phyloP scores from a whole-genome alignment of 2,113 vertebrate genomes.

The Telmatochromis sp. region DNA sequence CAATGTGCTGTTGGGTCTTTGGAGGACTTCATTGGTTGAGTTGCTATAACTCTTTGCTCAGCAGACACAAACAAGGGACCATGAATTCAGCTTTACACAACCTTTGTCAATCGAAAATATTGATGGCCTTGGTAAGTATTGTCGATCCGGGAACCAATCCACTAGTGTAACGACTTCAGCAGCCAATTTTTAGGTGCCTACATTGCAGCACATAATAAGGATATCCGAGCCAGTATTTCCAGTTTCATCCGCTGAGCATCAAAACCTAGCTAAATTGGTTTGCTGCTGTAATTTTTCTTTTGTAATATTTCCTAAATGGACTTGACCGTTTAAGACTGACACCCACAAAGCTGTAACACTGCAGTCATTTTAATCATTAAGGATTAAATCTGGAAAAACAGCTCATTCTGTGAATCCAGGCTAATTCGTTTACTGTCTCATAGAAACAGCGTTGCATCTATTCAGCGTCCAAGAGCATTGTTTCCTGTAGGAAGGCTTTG shows the following conservation, averaged over 20 bases:
- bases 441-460: not conserved
- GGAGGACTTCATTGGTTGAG: not conserved
- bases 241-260: not conserved
- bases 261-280: not conserved
- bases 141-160: not conserved
- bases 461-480: not conserved
- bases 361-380: not conserved
- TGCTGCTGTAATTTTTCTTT: not conserved
- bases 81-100: not conserved
- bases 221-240: not conserved
- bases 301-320: not conserved
- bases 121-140: not conserved
- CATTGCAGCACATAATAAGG: not conserved
- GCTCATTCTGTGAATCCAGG: not conserved
- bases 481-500: not conserved
- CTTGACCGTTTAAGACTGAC: not conserved
- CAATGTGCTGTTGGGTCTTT: fast-evolving
- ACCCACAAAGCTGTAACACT: not conserved
- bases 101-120: fast-evolving
- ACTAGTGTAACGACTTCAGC: not conserved
- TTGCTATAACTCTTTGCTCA: not conserved
- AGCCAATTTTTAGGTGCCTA: not conserved
- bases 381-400: not conserved
- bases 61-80: not conserved
- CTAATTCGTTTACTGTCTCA: not conserved